phyloP scores from a whole-genome alignment of 2,113 vertebrate genomes.

The Lucifuga dentata region DNA sequence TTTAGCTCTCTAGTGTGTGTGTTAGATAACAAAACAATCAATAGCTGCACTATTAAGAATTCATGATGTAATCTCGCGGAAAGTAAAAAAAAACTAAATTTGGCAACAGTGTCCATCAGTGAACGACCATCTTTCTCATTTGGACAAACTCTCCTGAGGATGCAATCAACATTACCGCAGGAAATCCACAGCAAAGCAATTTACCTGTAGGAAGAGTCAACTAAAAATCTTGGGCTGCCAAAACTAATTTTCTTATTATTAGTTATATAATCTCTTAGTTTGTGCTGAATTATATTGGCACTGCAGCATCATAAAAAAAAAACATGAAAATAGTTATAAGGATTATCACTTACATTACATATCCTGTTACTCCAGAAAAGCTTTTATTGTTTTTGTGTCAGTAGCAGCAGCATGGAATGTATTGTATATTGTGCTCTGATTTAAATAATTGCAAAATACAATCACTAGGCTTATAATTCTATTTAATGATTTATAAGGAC shows the following conservation, averaged over 20 bases:
- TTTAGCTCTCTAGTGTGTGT: conserved; percentile 31
- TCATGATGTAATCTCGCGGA: conserved; percentile 36
- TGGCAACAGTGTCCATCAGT: conserved; percentile 36
- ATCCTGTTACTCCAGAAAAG: not conserved
- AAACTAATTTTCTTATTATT: conserved; percentile 6
- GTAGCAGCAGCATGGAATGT: no score
- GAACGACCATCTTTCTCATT: conserved; percentile 34
- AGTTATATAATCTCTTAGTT: conserved; percentile 11
- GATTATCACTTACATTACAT: not conserved
- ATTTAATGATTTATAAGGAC: no score
- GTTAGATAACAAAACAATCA: conserved; percentile 37
- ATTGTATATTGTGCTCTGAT: no score
- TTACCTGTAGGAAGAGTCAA: not conserved
- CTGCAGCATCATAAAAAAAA: conserved; percentile 10
- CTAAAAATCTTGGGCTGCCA: no score
- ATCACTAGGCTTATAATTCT: no score
- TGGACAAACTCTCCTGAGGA: not conserved
- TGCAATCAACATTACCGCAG: conserved; percentile 1
- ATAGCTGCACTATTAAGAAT: conserved; percentile 25
- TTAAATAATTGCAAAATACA: no score
- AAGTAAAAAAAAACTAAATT: conserved; percentile 47
- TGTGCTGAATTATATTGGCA: not conserved
- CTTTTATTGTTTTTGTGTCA: not conserved
- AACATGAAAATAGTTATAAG: not conserved
- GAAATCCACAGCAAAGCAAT: conserved; percentile 27